Base-by-base conservation (phyloP, 2,888 invertebrate genomes). In the Erebia palarica region DNA sequence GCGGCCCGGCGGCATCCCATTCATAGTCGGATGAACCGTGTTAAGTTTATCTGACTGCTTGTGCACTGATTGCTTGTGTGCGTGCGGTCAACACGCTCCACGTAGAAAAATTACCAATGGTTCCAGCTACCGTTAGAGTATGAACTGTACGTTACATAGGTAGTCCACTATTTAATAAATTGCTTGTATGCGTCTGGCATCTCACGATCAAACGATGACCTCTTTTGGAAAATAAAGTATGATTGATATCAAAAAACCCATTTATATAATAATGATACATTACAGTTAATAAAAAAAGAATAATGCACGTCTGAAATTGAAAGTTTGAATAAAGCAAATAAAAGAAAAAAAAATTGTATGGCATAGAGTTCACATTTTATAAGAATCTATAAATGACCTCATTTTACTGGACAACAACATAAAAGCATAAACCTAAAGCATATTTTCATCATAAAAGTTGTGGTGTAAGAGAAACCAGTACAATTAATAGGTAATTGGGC, bases 211-310 rank as follows among this genome's bases (percentile, higher is more conserved):
- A 85, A 82, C 81, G 83, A 83, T 78, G 82, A 82, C 81, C 86
- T 84, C 84, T 84, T 85, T 85, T 84, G 83, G 81, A 79, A 78
- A 80, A 78, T 82, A 81, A 81, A 47, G 78, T 65, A 80, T 78
- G 83, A 83, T 83, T 81, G 81, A 84, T 84, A 85, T 84, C 81
- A 78, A 82, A 83, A 83, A 82, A 81, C 80, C 81, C 82, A 82
- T 84, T n/a, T 82, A 82, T 80, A 75, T 3, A 44, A 11, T 44
- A 44, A 77, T 79, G 27, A 27, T 79, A 78, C 80, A 82, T 81
- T n/a, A n/a, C n/a, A n/a, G 82, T 81, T 78, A 81, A 82, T 84
- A 81, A 80, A 51, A 65, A 74, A 75, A 78, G 74, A 73, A 81
- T 73, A 27, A 27, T 74, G 71, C 71, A 73, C 74, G 71, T 68